phyloP scores from a whole-genome alignment of 2,888 invertebrate genomes.

The Trichogramma dendrolimi region DNA sequence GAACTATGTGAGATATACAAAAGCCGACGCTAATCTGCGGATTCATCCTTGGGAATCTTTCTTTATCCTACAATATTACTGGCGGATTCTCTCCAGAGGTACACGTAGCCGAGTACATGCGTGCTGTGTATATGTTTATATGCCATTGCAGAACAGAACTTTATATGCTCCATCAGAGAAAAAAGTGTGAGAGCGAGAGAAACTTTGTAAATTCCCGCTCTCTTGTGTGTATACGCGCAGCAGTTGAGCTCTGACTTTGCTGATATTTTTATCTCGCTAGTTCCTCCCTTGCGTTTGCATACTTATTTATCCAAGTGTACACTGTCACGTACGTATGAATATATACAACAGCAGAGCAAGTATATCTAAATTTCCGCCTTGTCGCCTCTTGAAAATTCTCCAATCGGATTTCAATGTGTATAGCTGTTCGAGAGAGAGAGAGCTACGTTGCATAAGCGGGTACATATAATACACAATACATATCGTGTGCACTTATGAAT shows the following conservation, averaged over 20 bases:
- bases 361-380: too few species aligned
- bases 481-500: too few species aligned
- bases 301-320: too few species aligned
- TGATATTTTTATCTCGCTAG: background rate
- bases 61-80: constrained; percentile 33
- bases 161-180: constrained; percentile 2
- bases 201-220: constrained; percentile 14
- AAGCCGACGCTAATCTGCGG: constrained; percentile 38
- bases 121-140: background rate
- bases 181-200: background rate
- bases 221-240: background rate
- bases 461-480: too few species aligned
- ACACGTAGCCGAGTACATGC: background rate
- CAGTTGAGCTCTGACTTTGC: constrained; percentile 5
- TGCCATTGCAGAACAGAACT: background rate
- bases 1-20: constrained; percentile 3
- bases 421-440: too few species aligned
- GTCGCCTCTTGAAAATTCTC: too few species aligned
- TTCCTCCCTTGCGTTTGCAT: too few species aligned
- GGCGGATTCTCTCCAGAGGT: constrained; percentile 22
- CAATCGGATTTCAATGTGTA: too few species aligned
- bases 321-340: too few species aligned
- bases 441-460: too few species aligned
- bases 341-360: too few species aligned
- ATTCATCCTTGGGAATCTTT: constrained; percentile 35